phyloP scores from a whole-genome alignment of 2,797 vertebrate genomes.

The Spatula versicolor region DNA sequence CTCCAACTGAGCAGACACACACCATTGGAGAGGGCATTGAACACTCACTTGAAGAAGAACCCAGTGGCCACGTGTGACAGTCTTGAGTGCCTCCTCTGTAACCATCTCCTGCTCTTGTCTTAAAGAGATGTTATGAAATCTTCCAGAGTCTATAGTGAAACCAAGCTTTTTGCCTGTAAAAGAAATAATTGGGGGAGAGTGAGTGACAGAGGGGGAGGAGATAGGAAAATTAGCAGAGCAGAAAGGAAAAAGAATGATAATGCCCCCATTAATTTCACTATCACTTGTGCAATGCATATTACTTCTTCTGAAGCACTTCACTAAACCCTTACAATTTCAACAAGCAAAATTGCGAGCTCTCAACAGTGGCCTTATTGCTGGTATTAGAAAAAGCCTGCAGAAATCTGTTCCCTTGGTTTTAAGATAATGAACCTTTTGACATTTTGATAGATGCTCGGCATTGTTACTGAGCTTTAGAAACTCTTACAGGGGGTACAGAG shows the following conservation, averaged over 20 bases:
- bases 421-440: constrained; percentile 81
- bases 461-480: constrained; percentile 79
- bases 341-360: constrained; percentile 68
- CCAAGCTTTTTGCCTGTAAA: constrained; percentile 84
- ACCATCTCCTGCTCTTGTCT: constrained; percentile 86
- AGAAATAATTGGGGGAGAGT: constrained; percentile 5
- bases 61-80: constrained; percentile 80
- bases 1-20: background rate
- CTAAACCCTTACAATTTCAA: constrained; percentile 64
- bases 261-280: constrained; percentile 58
- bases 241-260: constrained; percentile 57
- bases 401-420: constrained; percentile 74
- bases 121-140: constrained; percentile 85
- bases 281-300: constrained; percentile 49
- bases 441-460: constrained; percentile 79
- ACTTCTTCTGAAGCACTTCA: constrained; percentile 65
- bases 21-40: background rate
- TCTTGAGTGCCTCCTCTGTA: constrained; percentile 77
- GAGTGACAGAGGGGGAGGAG: constrained; percentile 19
- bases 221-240: constrained; percentile 14
- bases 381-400: constrained; percentile 66
- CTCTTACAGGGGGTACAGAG: constrained; percentile 76
- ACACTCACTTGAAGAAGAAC: constrained; percentile 84
- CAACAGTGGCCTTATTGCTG: constrained; percentile 58
- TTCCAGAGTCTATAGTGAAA: constrained; percentile 83